Evolutionary conservation across 2,888 invertebrate genomes (phyloP).

Genomic region (Apantesis nais): DNA sequence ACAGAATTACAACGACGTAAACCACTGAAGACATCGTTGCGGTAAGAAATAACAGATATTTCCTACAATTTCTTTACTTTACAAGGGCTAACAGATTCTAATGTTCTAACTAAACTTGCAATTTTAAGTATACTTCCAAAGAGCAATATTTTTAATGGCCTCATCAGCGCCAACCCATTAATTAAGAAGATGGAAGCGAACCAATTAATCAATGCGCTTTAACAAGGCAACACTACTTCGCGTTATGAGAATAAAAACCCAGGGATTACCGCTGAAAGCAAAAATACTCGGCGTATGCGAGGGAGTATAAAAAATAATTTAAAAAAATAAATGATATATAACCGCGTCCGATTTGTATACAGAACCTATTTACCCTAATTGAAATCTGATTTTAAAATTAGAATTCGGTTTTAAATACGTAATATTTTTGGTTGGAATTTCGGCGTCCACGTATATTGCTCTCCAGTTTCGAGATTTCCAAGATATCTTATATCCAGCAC

Average conservation of each 20-base stretch:
- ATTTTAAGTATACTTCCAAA: constrained; percentile 19
- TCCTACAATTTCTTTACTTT: too few species aligned
- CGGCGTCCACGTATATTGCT: too few species aligned
- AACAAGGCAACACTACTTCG: background rate
- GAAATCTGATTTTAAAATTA: too few species aligned
- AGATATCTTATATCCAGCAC: too few species aligned
- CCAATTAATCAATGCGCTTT: constrained; percentile 41
- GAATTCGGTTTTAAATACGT: too few species aligned
- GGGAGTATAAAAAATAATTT: background rate
- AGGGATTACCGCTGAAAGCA: constrained; percentile 5
- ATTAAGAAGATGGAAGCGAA: constrained; percentile 36
- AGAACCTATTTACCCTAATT: too few species aligned
- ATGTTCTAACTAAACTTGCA: constrained; percentile 24
- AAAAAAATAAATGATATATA: background rate
- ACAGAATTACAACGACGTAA: too few species aligned
- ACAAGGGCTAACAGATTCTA: background rate
- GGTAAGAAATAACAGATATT: too few species aligned
- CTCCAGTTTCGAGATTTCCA: too few species aligned
- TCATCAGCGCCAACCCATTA: constrained; percentile 26
- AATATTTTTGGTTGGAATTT: too few species aligned
- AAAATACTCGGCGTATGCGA: constrained; percentile 2
- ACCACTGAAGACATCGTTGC: too few species aligned
- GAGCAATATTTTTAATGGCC: constrained; percentile 43
- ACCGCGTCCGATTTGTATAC: background rate
- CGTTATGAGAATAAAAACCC: constrained; percentile 1